Conservation (phyloP, 2,113 vertebrate genomes). For the Atlantisia rogersi region DNA sequence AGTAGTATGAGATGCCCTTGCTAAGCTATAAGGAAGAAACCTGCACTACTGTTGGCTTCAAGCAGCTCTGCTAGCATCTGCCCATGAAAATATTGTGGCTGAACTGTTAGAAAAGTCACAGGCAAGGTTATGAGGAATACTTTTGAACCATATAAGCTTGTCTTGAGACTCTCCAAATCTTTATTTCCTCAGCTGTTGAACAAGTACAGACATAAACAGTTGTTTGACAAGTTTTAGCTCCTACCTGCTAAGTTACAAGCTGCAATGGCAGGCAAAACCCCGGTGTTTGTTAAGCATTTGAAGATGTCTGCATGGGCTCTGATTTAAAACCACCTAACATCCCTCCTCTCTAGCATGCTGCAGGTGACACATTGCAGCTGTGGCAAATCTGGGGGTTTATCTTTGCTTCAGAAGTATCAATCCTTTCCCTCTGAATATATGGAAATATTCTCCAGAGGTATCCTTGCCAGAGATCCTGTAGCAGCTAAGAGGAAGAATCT, state of each 20-base stretch:
- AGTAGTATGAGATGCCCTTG: neutral
- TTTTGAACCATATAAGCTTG: neutral
- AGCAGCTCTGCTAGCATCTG: neutral
- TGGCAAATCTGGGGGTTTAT: neutral
- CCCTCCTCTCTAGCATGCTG: neutral
- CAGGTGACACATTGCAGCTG: neutral
- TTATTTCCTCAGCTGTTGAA: conserved; percentile 26
- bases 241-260: conserved; percentile 9
- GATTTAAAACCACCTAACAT: neutral
- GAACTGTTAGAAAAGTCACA: neutral
- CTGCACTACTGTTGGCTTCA: conserved; percentile 8
- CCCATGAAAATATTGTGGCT: neutral
- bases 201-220: neutral
- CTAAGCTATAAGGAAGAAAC: conserved; percentile 16
- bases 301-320: conserved; percentile 1
- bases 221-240: conserved; percentile 15
- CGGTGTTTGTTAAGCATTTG: neutral
- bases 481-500: neutral
- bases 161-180: conserved; percentile 8
- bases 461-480: neutral
- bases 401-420: neutral
- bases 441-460: neutral
- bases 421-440: neutral
- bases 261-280: neutral
- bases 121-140: neutral